Evolutionary conservation across 2,888 invertebrate genomes (phyloP), one percentile per base, ranked within the genome.

Genomic region (Mesopsocus fuscifrons): DNA sequence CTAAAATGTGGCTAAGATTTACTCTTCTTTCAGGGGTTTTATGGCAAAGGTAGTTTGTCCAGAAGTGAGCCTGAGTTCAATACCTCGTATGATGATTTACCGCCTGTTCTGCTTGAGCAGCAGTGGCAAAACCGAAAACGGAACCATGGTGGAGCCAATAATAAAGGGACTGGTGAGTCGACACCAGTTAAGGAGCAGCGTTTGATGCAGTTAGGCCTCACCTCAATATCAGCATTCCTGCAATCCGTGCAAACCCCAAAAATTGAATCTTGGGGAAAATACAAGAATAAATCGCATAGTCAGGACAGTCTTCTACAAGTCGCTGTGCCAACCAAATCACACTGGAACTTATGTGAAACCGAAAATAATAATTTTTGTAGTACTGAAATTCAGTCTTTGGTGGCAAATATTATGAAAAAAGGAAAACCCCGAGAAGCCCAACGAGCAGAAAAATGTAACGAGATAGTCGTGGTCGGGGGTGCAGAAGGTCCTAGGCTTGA

Each of bases 41-140:
- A 77, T 60, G 84, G 84, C 1, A 82, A 81, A 62, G 78, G 77
- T 1, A 71, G 72, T 5, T 56, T 67, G 32, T 77, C 78, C 0
- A 65, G 72, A 30, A 68, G 70, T 17, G 64, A 61, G 51, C 74
- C 66, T 45, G 59, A 57, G 22, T 62, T 59, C 47, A 58, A 57
- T 22, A 62, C 58, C 51, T 53, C 52, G 34, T 60, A 53, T 48
- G 61, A 62, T 22, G 57, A 57, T 42, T 56, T 56, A 32, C 67
- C 63, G 42, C 58, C 61, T 44, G 63, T 75, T 49, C 60, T 77
- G 51, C 60, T 72, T 44, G 66, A 69, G 48, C 65, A 76, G 48
- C 76, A 77, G 50, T 73, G 70, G 59, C 48, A 64, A 17, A 66
- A 66, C 49, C 64, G 77, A 51, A 68, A 66, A 52, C 63, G 63